Evolutionary conservation across 2,888 invertebrate genomes (phyloP).

Genomic region (Venusia cambrica): DNA sequence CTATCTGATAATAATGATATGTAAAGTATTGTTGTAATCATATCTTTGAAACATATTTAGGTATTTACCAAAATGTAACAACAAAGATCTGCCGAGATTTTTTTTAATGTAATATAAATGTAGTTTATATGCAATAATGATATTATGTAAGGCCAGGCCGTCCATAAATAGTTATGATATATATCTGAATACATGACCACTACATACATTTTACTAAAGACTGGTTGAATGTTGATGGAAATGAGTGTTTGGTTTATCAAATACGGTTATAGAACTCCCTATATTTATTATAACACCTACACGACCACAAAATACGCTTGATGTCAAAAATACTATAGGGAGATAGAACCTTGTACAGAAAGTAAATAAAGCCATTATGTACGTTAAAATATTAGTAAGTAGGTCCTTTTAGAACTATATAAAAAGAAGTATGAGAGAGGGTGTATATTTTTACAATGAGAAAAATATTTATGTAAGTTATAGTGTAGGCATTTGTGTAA

Average conservation of each 20-base stretch:
- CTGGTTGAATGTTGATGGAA: constrained; percentile 49
- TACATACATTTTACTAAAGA: constrained; percentile 63
- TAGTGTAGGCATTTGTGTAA: constrained; percentile 64
- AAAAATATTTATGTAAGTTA: constrained; percentile 60
- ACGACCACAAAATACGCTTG: too few species aligned
- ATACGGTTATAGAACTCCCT: background rate
- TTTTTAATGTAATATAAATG: constrained; percentile 16
- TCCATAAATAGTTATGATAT: constrained; percentile 62
- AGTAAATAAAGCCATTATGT: constrained; percentile 28
- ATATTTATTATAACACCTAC: constrained; percentile 2
- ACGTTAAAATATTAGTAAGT: constrained; percentile 25
- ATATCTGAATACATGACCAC: constrained; percentile 32
- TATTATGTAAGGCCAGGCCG: constrained; percentile 64
- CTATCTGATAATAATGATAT: constrained; percentile 8
- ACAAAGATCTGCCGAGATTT: constrained; percentile 19
- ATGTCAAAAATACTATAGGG: constrained; percentile 6
- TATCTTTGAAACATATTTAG: too few species aligned
- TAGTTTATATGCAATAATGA: constrained; percentile 33
- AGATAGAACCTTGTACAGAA: constrained; percentile 3
- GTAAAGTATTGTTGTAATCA: constrained; percentile 1
- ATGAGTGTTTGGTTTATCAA: constrained; percentile 32
- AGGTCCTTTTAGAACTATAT: constrained; percentile 45
- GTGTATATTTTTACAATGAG: constrained; percentile 70
- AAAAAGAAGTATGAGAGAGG: constrained; percentile 48
- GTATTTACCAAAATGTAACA: too few species aligned